Base-by-base conservation (phyloP, 2,797 vertebrate species). In the Denticeps clupeoides region DNA sequence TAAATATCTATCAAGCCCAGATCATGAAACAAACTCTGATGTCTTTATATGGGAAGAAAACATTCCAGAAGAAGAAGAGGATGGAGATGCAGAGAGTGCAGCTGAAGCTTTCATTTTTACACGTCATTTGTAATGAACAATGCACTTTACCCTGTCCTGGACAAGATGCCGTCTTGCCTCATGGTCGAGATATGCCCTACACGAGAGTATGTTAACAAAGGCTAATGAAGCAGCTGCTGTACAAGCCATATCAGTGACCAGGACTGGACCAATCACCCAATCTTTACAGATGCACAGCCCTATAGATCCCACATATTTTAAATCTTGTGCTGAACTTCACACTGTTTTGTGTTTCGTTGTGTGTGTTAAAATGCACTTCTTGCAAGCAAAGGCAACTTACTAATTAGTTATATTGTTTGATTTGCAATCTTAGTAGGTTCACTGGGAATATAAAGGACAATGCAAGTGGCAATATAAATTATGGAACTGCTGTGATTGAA, bases 31-130 rank as follows among this genome's bases (percentile, higher is more conserved):
- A 26, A 25, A 45, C 11, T 69, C 72, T 0, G 75, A 82, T 1
- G 65, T 85, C 49, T 82, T 83, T 35, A 81, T 80, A 2, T 84
- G 82, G 80, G 82, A 86, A 42, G 77, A 82, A 51, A 75, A 79
- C 13, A 83, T 82, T 53, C 80, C 74, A 10, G 81, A 85, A 38
- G 83, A 78, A 46, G 68, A 77, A 43, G 70, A 73, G 3, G 75
- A 57, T 5, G 42, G 63, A 5, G 80, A 84, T 56, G 81, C 81
- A 43, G 84, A 85, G 67, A 78, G 62, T 47, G 84, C 82, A 8
- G 84, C 82, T 1, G 84, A 87, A 58, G 82, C 81, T 35, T 66
- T 84, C 7, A 60, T 82, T 49, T 87, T 87, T 45, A 83, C 82
- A 22, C 44, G 76, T 9, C 83, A 86, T 60, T 60, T 82, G 59